Conservation (phyloP, 2,113 vertebrate species). For the Arizona elegans region DNA sequence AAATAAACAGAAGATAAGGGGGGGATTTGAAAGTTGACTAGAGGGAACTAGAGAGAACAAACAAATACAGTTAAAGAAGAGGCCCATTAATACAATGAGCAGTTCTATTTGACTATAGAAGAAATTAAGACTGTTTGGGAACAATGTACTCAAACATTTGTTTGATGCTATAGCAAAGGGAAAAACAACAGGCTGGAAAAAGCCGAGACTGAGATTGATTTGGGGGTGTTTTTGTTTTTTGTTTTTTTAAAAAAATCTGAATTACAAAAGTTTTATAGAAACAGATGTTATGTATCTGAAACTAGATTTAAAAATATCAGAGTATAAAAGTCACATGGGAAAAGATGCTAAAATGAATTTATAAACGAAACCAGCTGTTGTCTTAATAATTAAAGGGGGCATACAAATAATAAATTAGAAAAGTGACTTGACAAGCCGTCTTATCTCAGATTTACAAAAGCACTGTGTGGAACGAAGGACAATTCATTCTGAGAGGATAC, state of each 20-base stretch:
- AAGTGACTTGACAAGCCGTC: not conserved
- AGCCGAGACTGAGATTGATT: not conserved
- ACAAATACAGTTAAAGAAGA: not conserved
- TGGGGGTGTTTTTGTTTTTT: not conserved
- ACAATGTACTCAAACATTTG: not conserved
- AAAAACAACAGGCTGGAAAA: not conserved
- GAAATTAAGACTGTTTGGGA: not conserved
- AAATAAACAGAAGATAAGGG: not conserved
- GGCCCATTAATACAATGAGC: not conserved
- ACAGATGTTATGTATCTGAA: not conserved
- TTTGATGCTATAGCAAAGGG: not conserved
- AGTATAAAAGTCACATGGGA: not conserved
- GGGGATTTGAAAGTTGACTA: not conserved
- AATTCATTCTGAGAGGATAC: not conserved
- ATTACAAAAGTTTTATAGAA: not conserved
- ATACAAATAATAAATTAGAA: not conserved
- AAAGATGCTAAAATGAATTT: not conserved
- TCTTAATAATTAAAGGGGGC: not conserved
- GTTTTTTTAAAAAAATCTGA: not conserved
- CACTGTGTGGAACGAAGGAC: not conserved
- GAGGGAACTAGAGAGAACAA: not conserved
- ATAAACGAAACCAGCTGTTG: not conserved
- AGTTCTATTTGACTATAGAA: not conserved
- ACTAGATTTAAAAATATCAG: not conserved
- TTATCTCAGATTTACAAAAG: not conserved